A percentile compares a stretch with the other conserved stretches of the same genome.
These are phyloP conservation scores for Axinella damicornis DNA, from an alignment of 37 sponge, comb jelly and placozoan species.

Conservation along the genomic window DNA sequence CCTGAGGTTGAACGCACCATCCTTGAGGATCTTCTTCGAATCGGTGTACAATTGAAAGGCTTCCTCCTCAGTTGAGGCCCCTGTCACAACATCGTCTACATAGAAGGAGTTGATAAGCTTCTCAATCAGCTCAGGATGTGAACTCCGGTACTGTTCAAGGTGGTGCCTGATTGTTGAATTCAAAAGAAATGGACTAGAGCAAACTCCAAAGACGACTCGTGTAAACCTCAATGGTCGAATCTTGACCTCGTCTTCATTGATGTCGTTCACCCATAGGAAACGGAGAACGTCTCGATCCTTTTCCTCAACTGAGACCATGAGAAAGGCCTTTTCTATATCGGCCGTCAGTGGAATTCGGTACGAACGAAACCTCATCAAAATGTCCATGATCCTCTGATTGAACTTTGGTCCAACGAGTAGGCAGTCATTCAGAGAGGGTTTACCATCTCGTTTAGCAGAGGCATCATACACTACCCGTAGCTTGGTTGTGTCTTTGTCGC, in stretches of 20 bases:
- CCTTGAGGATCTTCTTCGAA: conserved; percentile 26
- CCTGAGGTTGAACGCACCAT: conserved; percentile 58
- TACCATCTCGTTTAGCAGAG: conserved; percentile 7
- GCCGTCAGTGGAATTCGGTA: conserved; percentile 34
- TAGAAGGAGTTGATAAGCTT: conserved; percentile 23
- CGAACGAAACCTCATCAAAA: conserved; percentile 30
- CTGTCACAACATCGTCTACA: conserved; percentile 47
- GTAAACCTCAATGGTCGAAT: conserved; percentile 16
- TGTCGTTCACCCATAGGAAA: conserved; percentile 56
- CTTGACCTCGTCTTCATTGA: background rate
- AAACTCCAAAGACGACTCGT: conserved; percentile 60
- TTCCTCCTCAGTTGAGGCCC: conserved; percentile 22
- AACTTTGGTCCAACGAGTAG: conserved; percentile 36
- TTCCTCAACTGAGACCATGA: conserved; percentile 32
- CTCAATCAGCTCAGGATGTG: conserved; percentile 29
- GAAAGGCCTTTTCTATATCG: conserved; percentile 63
- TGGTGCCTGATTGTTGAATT: conserved; percentile 53
- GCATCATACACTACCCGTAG: conserved; percentile 62
- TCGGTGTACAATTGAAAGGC: conserved; percentile 29
- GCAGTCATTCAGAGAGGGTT: conserved; percentile 33
- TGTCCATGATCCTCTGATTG: conserved; percentile 38
- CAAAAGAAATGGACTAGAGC: conserved; percentile 55
- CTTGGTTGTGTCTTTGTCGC: conserved; percentile 47
- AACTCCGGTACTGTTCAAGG: background rate
- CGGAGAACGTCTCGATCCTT: conserved; percentile 54